Conservation (phyloP, 2,888 invertebrate genomes). For the Drosophila falleni region DNA sequence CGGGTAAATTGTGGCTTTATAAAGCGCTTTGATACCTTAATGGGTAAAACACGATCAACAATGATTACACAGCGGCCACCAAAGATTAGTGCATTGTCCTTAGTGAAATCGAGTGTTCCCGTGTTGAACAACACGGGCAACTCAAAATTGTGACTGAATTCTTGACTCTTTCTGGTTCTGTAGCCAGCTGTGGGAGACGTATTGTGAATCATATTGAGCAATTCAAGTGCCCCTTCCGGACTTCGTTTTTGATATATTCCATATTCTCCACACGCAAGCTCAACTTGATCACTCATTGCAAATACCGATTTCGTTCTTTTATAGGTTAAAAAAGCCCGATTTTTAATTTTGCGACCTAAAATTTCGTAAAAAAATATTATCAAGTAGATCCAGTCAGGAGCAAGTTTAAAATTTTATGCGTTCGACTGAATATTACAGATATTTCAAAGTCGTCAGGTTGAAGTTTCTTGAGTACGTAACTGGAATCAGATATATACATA, state of each 20-base stretch:
- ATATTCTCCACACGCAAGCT: not conserved
- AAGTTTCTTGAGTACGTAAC: not conserved
- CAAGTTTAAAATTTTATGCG: not conserved
- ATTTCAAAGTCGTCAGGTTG: not conserved
- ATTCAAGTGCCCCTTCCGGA: not conserved
- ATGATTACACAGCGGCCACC: constrained; percentile 4
- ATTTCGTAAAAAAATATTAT: constrained; percentile 1
- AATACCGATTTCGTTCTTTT: not conserved
- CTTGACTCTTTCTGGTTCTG: not conserved
- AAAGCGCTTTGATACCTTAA: not conserved
- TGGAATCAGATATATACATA: not conserved
- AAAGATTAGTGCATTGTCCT: constrained; percentile 3
- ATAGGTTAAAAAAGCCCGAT: not conserved
- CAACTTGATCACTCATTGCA: not conserved
- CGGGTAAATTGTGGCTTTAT: not conserved
- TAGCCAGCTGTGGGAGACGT: not conserved
- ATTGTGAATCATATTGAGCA: constrained; percentile 14
- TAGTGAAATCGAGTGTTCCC: not conserved
- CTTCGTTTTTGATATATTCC: not conserved
- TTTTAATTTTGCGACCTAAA: constrained; percentile 7
- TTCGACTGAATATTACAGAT: not conserved
- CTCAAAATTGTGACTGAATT: not conserved
- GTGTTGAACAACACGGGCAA: constrained; percentile 5
- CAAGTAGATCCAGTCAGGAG: not conserved
- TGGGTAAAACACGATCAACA: not conserved